Conservation (phyloP, 1,140 invertebrate genomes). For the Bilobella aurantiaca region DNA sequence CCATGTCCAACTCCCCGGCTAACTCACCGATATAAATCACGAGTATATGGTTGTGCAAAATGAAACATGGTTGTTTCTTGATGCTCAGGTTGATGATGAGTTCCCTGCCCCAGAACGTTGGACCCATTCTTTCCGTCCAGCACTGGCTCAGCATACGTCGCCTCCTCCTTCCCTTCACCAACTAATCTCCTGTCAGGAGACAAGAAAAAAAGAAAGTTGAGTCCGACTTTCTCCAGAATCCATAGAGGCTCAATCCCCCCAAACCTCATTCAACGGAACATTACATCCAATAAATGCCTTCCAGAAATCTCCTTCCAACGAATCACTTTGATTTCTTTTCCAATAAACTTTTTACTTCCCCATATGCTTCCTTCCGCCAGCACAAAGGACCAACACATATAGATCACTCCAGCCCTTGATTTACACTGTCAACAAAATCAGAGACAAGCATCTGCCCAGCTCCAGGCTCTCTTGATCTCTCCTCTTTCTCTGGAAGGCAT, state of each 20-base stretch:
- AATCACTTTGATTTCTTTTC: slow-evolving; percentile 7
- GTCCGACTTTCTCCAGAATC: too few relatives aligned
- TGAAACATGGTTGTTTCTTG: slow-evolving; percentile 35
- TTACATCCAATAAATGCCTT: slow-evolving; percentile 11
- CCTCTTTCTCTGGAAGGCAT: too few relatives aligned
- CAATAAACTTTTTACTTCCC: slow-evolving; percentile 2
- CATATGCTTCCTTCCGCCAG: too few relatives aligned
- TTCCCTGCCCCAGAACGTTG: slow-evolving; percentile 19
- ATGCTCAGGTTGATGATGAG: slow-evolving; percentile 27
- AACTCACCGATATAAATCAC: slow-evolving; percentile 34
- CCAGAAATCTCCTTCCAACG: background rate
- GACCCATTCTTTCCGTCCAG: slow-evolving; percentile 35
- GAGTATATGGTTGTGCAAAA: slow-evolving; percentile 36
- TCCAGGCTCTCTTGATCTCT: background rate
- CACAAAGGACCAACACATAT: slow-evolving; percentile 1
- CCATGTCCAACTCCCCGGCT: background rate
- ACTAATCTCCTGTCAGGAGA: slow-evolving; percentile 32
- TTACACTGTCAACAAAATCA: slow-evolving; percentile 3
- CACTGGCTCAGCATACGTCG: slow-evolving; percentile 40
- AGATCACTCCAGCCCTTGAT: background rate
- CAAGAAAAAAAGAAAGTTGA: slow-evolving; percentile 10
- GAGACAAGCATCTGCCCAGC: background rate
- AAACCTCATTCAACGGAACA: slow-evolving; percentile 3
- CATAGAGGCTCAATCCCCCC: background rate
- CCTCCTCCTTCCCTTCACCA: slow-evolving; percentile 36